A percentile compares a stretch with the other conserved stretches of the same genome.
Conservation (phyloP, 2,888 invertebrate species). For the Sclerodermus sp. region DNA sequence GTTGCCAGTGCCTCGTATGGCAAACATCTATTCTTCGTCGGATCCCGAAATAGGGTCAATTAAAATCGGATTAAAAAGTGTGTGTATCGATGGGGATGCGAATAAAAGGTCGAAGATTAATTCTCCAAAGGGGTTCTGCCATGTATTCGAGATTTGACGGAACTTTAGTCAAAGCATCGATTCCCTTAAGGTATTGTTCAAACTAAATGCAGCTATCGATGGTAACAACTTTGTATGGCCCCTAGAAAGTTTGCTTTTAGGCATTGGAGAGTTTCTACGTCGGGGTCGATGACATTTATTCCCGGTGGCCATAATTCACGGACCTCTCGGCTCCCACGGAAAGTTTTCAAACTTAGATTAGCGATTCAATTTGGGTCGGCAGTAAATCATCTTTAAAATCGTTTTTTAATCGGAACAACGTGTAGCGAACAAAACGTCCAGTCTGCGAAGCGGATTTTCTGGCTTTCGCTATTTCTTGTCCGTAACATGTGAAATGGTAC, state of each 20-base stretch:
- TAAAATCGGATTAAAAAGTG: too few relatives aligned
- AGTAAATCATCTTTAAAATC: conserved; percentile 43
- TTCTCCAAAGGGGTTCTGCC: too few relatives aligned
- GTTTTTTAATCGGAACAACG: conserved; percentile 40
- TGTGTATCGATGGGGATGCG: too few relatives aligned
- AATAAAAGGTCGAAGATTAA: too few relatives aligned
- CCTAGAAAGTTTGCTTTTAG: conserved; percentile 28
- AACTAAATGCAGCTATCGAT: background rate
- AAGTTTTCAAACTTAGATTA: conserved; percentile 50
- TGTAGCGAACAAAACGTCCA: conserved; percentile 17
- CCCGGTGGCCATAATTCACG: conserved; percentile 36
- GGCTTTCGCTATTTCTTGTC: background rate
- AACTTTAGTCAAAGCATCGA: background rate
- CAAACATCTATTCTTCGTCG: too few relatives aligned
- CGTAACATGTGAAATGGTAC: too few relatives aligned
- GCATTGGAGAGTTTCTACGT: conserved; percentile 23
- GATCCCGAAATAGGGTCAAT: too few relatives aligned
- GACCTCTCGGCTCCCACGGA: conserved; percentile 6
- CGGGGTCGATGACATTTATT: conserved; percentile 40
- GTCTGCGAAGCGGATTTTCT: background rate
- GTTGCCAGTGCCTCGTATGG: too few relatives aligned
- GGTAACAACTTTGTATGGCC: conserved; percentile 6
- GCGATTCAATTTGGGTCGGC: conserved; percentile 44
- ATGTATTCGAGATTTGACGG: background rate
- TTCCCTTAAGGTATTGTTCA: background rate